Evolutionary conservation across 2,888 invertebrate genomes (phyloP), one percentile per base, ranked within the genome.

Genomic region (Megalurothrips usitatus): DNA sequence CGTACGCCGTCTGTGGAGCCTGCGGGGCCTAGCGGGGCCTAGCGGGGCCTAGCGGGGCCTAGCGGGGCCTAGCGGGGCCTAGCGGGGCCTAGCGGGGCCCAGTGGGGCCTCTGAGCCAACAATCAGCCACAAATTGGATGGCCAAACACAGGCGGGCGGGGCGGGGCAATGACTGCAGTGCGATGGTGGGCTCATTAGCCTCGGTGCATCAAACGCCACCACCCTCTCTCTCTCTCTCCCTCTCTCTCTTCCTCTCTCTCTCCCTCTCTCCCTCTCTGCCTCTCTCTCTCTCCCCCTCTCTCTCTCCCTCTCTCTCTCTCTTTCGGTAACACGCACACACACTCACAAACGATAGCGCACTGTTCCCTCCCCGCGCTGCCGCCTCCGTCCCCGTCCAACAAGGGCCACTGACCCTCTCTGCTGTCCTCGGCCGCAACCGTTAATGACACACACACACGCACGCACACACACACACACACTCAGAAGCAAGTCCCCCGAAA

Each of bases 101-200:
- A 14, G 49, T 14, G 14, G 49, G 49, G 49, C 49, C 10, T 9
- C 58, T 58, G 58, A 58, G 58, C 58, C 58, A 58, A 58, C 58
- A 58, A 58, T 58, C 58, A 58, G 58, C 58, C 58, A 58, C 58
- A 58, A 58, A 58, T 58, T 58, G 58, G 58, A 58, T 17, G 17
- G 58, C 17, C 58, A 58, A 58, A 58, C 58, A 58, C 14, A 19
- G 17, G 34, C 34, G 58, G 58, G n/a, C 14, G 6, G 58, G n/a
- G 19, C 6, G 14, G 34, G 58, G 58, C 58, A 58, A 14, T 6
- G 19, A 10, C 19, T 10, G 17, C 58, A 58, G 17, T 58, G 58
- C 34, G 34, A 43, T 58, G 58, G 58, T 14, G 17, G 58, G 58
- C 58, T 58, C 58, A 58, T 58, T 58, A 58, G 58, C 34, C 34